Evolutionary conservation across 2,888 invertebrate genomes (phyloP).

Genomic region (Galerucella calmariensis): DNA sequence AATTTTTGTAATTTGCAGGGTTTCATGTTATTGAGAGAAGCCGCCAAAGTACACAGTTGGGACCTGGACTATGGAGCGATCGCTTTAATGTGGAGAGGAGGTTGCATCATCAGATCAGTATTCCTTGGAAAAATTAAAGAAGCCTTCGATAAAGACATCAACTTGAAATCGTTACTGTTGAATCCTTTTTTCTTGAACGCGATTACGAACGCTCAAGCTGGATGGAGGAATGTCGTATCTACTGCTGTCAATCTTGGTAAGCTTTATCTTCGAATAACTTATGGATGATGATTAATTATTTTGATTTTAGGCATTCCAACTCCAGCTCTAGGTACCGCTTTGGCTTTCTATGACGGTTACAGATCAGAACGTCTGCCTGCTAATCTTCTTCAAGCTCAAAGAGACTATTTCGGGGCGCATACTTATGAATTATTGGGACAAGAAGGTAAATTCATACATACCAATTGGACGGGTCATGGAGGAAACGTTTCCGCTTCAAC

Average conservation of each 20-base stretch:
- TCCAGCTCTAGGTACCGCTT: conserved; percentile 91
- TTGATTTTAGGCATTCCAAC: conserved; percentile 86
- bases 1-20: conserved; percentile 66
- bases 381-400: conserved; percentile 94
- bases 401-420: conserved; percentile 99
- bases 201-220: conserved; percentile 81
- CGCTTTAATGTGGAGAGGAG: conserved; percentile 99
- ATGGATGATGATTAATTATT: neutral
- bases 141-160: conserved; percentile 90
- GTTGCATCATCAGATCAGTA: conserved; percentile 95
- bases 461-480: conserved; percentile 99
- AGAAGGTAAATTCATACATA: conserved; percentile 93
- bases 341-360: conserved; percentile 98
- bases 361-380: conserved; percentile 88
- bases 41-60: conserved; percentile 92
- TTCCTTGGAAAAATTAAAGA: conserved; percentile 92
- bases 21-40: conserved; percentile 94
- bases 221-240: conserved; percentile 87
- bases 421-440: conserved; percentile 91
- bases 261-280: conserved; percentile 3
- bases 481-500: conserved; percentile 95
- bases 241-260: conserved; percentile 68
- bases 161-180: conserved; percentile 86
- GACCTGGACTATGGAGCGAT: conserved; percentile 97
- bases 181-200: conserved; percentile 94